Base-by-base conservation (phyloP, 2,888 invertebrate species). In the Embidobia sp. region DNA sequence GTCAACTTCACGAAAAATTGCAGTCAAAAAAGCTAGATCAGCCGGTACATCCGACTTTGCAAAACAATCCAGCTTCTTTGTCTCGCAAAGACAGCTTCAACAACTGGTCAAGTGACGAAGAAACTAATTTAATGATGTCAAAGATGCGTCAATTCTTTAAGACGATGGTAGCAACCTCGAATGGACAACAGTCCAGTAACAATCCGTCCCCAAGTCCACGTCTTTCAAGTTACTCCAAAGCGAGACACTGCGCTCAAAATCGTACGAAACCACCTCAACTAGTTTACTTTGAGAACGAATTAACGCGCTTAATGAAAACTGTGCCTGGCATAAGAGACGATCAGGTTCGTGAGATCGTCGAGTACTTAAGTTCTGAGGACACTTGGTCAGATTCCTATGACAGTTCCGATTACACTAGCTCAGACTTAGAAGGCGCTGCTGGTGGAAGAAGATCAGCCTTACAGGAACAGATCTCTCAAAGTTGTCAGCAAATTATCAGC, bases 341-440 rank as follows among this genome's bases (percentile, higher is more conserved):
- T 81, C 96, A 97, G 89, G 97, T 97, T 31, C 93, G 95, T 15
- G 97, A 97, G 90, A 96, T 97, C 61, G 97, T 97, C 0, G 97
- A 97, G 89, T 97, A 97, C 88, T 90, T 97, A 77, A 97, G 96
- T 80, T 96, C 96, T 80, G 97, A 97, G 86, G 97, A 97, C 85
- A 96, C 97, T 2, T 97, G 96, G 96, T 97, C 96, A 79, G 97
- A 97, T 88, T 97, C 96, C 0, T 97, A 96, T 85, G 97, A 97
- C 87, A 96, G 96, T 1, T 96, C 96, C 0, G 97, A 97, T 88
- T 97, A 97, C 84, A 97, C 96, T 1, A 96, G 96, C 79, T 96
- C 96, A 0, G 97, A 97, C 88, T 90, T 96, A 55, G 96, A 96
- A 85, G 93, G 94, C 3, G 92, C 91, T 4, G 90, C 91, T 0